Conservation (phyloP, 1,140 invertebrate species). For the Battus philenor region DNA sequence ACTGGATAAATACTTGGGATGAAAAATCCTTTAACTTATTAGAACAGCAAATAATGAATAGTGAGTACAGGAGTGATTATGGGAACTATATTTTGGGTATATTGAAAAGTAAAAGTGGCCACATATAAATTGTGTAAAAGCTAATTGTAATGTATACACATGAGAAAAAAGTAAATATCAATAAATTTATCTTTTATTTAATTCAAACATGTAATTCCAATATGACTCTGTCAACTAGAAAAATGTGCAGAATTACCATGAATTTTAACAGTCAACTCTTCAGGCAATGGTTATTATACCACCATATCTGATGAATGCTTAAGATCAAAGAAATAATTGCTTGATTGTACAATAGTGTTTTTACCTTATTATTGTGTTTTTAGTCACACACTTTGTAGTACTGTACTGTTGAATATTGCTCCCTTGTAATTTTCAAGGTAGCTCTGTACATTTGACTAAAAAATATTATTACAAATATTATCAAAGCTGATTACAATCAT, state of each 20-base stretch:
- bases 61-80: conserved; percentile 48
- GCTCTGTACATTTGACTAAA: conserved; percentile 5
- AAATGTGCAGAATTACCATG: conserved; percentile 14
- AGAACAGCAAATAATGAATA: conserved; percentile 58
- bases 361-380: too few species aligned
- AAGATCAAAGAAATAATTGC: too few species aligned
- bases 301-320: too few species aligned
- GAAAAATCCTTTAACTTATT: conserved; percentile 58
- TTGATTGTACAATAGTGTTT: too few species aligned
- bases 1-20: conserved; percentile 68
- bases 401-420: not conserved
- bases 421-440: conserved; percentile 3
- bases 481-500: too few species aligned
- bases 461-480: not conserved
- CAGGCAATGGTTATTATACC: too few species aligned
- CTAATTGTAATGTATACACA: too few species aligned
- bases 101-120: conserved; percentile 44
- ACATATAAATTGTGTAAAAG: too few species aligned
- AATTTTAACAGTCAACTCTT: too few species aligned
- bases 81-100: conserved; percentile 58
- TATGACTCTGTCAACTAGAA: conserved; percentile 4
- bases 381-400: too few species aligned
- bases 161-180: too few species aligned
- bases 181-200: conserved; percentile 4
- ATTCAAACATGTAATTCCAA: conserved; percentile 13